Evolutionary conservation across 2,113 vertebrate species (phyloP), one percentile per base, ranked within the genome.

Genomic region (Pelobates fuscus): DNA sequence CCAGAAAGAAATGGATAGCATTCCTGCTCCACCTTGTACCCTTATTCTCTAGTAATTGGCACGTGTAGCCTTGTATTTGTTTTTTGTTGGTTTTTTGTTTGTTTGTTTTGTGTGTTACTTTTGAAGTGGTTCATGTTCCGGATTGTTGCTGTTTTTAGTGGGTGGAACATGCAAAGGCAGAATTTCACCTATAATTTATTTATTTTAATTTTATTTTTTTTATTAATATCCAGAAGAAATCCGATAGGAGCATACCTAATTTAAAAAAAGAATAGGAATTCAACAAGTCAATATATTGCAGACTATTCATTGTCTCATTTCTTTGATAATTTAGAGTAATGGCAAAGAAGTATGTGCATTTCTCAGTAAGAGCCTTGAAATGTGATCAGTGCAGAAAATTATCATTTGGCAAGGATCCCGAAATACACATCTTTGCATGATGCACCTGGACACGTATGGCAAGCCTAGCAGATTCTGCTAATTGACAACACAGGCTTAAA

Each of bases 401-500:
- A 88, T 93, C 88, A 87, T 88, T 89, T 93, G 91, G 92, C 90
- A 0, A 78, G 78, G 84, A 74, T 83, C 89, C 90, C 91, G 87
- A 81, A 91, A 85, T 78, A 87, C 83, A 82, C 86, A 89, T 90
- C 89, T 89, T 91, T 90, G 84, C 88, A 81, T 86, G 89, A 88
- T 88, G 91, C 91, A 93, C 91, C 92, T 93, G 92, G 89, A 90
- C 90, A 91, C 91, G 88, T 91, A 89, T 87, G 89, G 88, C 90
- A 89, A 88, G 86, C 84, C 90, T 90, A 86, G 87, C 88, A 91
- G 88, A 92, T 92, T 93, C 92, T 92, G 91, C 92, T 93, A 93
- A 93, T 93, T 93, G 93, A 92, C 90, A 93, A 89, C 86, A 89
- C 89, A 90, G 90, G 91, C 91, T 93, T 93, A 92, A 93, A 93